phyloP scores from a whole-genome alignment of 2,888 invertebrate genomes.

The Catonia carolina region DNA sequence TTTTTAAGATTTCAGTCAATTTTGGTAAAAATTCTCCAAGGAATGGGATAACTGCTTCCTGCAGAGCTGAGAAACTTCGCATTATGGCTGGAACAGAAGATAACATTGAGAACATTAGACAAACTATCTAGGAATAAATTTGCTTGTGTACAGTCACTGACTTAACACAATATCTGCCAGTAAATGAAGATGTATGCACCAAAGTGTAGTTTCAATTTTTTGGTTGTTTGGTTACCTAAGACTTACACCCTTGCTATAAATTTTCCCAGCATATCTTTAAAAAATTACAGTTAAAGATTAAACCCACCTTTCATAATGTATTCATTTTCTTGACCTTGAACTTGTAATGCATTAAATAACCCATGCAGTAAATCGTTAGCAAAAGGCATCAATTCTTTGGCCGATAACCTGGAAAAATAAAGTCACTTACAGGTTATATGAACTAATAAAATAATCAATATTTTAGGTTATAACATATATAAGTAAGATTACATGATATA shows the following conservation, averaged over 20 bases:
- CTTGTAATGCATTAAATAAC: constrained; percentile 67
- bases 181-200: too few species aligned
- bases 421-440: not conserved
- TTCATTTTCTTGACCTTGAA: constrained; percentile 82
- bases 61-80: constrained; percentile 73
- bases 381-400: constrained; percentile 57
- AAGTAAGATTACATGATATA: too few species aligned
- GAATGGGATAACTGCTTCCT: constrained; percentile 72
- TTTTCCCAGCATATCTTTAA: too few species aligned
- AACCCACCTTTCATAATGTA: constrained; percentile 86
- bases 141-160: too few species aligned
- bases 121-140: constrained; percentile 13
- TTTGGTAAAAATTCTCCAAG: constrained; percentile 74
- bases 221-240: too few species aligned
- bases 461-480: too few species aligned
- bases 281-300: too few species aligned
- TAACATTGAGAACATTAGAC: constrained; percentile 20
- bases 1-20: constrained; percentile 72
- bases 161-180: too few species aligned
- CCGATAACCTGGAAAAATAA: constrained; percentile 33
- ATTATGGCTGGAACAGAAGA: constrained; percentile 66
- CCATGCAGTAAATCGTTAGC: constrained; percentile 63
- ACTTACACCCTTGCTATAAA: too few species aligned
- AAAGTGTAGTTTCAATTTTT: too few species aligned
- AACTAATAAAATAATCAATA: constrained; percentile 11